Percentiles rank a stretch among this genome's conserved stretches.
Evolutionary conservation across 2,888 invertebrate species (phyloP).

Genomic region (Hololepta plana): DNA sequence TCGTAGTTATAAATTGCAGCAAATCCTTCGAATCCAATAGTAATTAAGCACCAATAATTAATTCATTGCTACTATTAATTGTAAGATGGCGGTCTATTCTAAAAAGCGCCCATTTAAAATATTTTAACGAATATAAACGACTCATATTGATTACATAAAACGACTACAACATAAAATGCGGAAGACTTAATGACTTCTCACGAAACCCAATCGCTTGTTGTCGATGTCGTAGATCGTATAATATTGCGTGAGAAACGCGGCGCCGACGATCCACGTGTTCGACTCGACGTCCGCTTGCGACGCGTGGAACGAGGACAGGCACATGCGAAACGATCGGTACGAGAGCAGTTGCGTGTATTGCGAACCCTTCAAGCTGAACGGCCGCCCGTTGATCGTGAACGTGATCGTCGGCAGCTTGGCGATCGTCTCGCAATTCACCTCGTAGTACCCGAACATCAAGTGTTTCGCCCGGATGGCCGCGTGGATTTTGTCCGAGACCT

Average conservation of each 20-base stretch:
- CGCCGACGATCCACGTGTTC: slow-evolving; percentile 27
- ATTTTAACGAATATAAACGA: no score
- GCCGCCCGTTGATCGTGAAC: slow-evolving; percentile 36
- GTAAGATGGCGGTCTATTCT: no score
- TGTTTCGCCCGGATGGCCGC: slow-evolving; percentile 21
- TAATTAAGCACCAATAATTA: no score
- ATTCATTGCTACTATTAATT: no score
- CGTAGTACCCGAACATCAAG: slow-evolving; percentile 15
- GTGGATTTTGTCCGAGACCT: slow-evolving; percentile 25
- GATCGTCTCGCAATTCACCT: slow-evolving; percentile 35
- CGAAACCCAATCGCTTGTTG: slow-evolving; percentile 25
- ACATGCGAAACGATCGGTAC: slow-evolving; percentile 17
- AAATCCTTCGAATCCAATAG: no score
- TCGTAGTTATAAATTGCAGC: no score
- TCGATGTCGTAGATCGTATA: slow-evolving; percentile 29
- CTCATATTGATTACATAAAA: no score
- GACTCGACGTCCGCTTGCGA: slow-evolving; percentile 12
- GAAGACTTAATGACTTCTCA: slow-evolving; percentile 18
- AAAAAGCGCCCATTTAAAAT: no score
- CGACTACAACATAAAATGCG: no score
- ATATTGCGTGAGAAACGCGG: slow-evolving; percentile 29
- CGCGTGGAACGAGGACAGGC: slow-evolving; percentile 28
- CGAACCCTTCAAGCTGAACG: slow-evolving; percentile 38
- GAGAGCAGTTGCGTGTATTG: slow-evolving; percentile 38
- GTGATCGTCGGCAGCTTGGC: slow-evolving; percentile 38